A percentile compares a stretch with the other conserved stretches of the same genome.
These are phyloP conservation scores for Drosophila subsilvestris DNA, from an alignment of 2,888 invertebrate genomes.

Conservation along the genomic window DNA sequence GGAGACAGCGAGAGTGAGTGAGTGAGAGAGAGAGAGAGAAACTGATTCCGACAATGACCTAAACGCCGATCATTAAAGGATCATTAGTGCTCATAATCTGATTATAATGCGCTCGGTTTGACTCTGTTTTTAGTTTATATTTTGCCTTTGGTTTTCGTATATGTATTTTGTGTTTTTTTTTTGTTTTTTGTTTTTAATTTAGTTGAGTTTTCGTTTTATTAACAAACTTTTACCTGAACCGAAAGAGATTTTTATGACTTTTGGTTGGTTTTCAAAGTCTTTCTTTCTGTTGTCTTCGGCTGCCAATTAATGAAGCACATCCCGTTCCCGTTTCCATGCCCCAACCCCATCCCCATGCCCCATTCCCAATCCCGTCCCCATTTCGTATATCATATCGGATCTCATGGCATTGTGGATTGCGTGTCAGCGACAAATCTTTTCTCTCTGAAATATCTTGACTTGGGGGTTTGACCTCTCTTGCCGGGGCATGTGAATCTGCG, in stretches of 20 bases:
- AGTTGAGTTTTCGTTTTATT: constrained; percentile 69
- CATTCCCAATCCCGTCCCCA: background rate
- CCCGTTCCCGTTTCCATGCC: constrained; percentile 55
- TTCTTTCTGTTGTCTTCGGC: constrained; percentile 4
- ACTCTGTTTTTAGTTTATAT: constrained; percentile 58
- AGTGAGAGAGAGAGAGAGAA: constrained; percentile 6
- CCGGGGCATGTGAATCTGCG: constrained; percentile 29
- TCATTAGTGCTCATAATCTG: constrained; percentile 84
- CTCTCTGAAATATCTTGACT: constrained; percentile 11
- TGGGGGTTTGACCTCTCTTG: constrained; percentile 12
- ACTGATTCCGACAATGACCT: constrained; percentile 58
- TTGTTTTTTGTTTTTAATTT: constrained; percentile 40
- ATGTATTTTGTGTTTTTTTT: constrained; percentile 36
- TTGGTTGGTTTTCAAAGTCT: constrained; percentile 9
- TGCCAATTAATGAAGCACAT: constrained; percentile 80
- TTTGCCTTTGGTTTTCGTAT: constrained; percentile 2
- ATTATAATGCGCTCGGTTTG: constrained; percentile 83
- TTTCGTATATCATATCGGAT: constrained; percentile 19
- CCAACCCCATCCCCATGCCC: background rate
- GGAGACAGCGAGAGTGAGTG: too few species aligned
- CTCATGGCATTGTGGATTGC: constrained; percentile 51
- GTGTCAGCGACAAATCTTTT: constrained; percentile 75
- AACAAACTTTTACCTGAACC: constrained; percentile 74
- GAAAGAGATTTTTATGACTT: constrained; percentile 43
- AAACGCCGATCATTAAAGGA: constrained; percentile 84